A percentile compares a stretch with the other conserved stretches of the same genome.
These are phyloP conservation scores for Drosophila lacicola DNA, from an alignment of 2,888 invertebrate genomes.

Conservation along the genomic window DNA sequence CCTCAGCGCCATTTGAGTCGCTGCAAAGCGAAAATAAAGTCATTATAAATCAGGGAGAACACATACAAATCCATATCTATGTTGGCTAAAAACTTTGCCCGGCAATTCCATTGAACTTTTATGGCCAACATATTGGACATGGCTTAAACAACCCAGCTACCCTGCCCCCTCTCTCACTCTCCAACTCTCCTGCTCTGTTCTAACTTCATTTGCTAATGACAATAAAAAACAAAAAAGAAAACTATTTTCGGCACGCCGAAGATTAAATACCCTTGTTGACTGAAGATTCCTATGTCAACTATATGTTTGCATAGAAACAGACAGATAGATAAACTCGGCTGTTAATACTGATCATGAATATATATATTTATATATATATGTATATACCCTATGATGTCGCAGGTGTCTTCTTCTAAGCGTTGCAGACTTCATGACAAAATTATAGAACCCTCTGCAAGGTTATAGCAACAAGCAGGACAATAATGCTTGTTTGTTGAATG, in stretches of 20 bases:
- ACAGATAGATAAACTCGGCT: no score
- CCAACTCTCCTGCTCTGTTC: constrained; percentile 7
- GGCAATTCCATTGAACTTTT: constrained; percentile 67
- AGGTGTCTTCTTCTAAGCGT: neutral
- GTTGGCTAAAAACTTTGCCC: constrained; percentile 43
- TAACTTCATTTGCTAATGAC: constrained; percentile 79
- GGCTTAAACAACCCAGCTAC: constrained; percentile 7
- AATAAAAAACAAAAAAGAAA: constrained; percentile 52
- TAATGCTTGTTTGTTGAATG: constrained; percentile 8
- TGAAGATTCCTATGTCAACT: no score
- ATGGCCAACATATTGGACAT: constrained; percentile 51
- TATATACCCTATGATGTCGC: no score
- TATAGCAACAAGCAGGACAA: constrained; percentile 31
- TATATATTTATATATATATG: no score
- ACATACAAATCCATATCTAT: constrained; percentile 21
- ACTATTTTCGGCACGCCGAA: no score
- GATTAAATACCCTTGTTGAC: no score
- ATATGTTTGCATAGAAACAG: no score
- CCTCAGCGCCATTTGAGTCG: constrained; percentile 29
- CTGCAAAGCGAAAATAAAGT: constrained; percentile 38
- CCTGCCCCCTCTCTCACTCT: neutral
- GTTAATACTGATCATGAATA: no score
- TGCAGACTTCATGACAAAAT: neutral
- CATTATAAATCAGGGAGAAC: constrained; percentile 38
- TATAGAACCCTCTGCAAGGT: neutral